A percentile compares a stretch with the other conserved stretches of the same genome.
Evolutionary conservation across 2,888 invertebrate species (phyloP).

Genomic region (Branchipolynoe longqiensis): DNA sequence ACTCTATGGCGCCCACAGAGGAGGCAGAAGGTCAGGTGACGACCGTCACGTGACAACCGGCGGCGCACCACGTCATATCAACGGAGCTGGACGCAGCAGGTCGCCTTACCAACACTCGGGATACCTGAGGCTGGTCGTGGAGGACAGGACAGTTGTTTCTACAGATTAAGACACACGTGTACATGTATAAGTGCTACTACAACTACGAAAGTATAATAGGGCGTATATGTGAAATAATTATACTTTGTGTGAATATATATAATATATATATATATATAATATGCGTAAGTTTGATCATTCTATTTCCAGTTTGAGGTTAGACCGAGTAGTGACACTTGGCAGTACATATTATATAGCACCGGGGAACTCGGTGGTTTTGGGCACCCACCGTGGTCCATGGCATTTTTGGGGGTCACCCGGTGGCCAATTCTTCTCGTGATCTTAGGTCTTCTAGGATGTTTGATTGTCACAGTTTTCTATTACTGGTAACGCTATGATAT

Average conservation of each 20-base stretch:
- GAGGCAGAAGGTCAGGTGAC: conserved; percentile 16
- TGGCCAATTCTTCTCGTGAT: conserved; percentile 22
- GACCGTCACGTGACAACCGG: conserved; percentile 17
- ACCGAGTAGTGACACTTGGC: background rate
- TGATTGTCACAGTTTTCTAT: conserved; percentile 18
- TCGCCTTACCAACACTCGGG: too few relatives aligned
- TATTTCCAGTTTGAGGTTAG: background rate
- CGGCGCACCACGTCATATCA: background rate
- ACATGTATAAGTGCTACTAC: conserved; percentile 16
- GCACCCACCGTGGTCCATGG: conserved; percentile 6
- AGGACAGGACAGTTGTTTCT: background rate
- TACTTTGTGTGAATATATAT: background rate
- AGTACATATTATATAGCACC: too few relatives aligned
- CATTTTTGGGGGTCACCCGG: background rate
- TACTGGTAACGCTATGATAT: conserved; percentile 18
- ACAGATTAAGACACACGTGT: background rate
- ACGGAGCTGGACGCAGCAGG: too few relatives aligned
- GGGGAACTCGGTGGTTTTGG: background rate
- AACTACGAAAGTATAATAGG: background rate
- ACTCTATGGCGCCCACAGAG: conserved; percentile 45
- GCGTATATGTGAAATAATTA: background rate
- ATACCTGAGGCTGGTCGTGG: too few relatives aligned
- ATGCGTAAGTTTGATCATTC: background rate
- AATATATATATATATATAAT: background rate
- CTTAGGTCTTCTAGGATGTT: conserved; percentile 10